Evolutionary conservation across 2,888 invertebrate genomes (phyloP), one percentile per base, ranked within the genome.

Genomic region (Plagiodera versicolora): DNA sequence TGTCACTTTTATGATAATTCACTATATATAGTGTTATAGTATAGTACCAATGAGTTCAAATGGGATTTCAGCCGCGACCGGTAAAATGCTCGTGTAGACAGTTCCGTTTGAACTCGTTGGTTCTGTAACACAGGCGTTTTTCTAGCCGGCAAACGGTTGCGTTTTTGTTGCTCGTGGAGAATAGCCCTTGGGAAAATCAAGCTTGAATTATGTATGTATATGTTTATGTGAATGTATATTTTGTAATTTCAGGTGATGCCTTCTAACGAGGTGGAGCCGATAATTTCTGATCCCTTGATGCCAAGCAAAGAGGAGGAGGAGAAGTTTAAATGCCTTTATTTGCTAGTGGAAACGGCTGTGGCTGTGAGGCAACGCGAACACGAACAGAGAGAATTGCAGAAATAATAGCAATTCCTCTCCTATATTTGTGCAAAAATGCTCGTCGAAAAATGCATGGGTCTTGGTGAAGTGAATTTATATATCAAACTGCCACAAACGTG

Each of bases 241-340:
- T 24, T 24, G n/a, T n/a, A n/a, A n/a, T 32, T 32, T 9, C 39
- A 39, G 39, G 83, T 84, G 70, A 81, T 85, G 75, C 82, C 82
- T 9, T 79, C 80, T 11, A 80, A 81, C 70, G 75, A 79, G 32
- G 71, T 78, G 30, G 71, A 72, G 11, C 67, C 78, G 50, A 64
- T 61, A 19, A 60, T 54, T 24, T 10, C 61, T 3, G 68, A 67
- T 30, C 65, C 63, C 2, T 54, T 60, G 24, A 57, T 60, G 18
- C 48, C 53, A 9, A 64, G 64, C 17, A 28, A 52, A 9, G 45
- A 61, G 4, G 75, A 74, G 18, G 75, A 76, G 20, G 72, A 76
- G 56, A 75, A 75, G 61, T 76, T 76, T 58, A 75, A 75, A 58
- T 74, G 74, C 62, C 64, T 76, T 55, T 75, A 75, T 65, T 59